Conservation (phyloP, 1,140 invertebrate genomes). For the Neodiprion pinetum region DNA sequence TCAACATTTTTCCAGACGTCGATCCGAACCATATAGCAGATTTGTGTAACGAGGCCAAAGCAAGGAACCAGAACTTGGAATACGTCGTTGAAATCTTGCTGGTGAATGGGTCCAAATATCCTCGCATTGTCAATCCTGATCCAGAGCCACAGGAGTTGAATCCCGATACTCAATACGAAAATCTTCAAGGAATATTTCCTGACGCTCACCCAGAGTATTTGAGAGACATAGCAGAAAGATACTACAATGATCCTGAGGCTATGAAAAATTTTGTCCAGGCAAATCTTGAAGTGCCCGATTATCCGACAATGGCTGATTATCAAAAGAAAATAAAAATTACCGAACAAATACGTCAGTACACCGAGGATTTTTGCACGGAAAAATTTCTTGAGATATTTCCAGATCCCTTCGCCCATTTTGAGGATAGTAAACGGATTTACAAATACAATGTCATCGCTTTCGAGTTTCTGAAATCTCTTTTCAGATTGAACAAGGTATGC, state of each 20-base stretch:
- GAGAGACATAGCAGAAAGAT: slow-evolving; percentile 44
- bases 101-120: slow-evolving; percentile 26
- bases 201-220: slow-evolving; percentile 65
- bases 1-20: slow-evolving; percentile 47
- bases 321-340: slow-evolving; percentile 46
- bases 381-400: slow-evolving; percentile 66
- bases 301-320: slow-evolving; percentile 65
- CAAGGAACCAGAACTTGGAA: slow-evolving; percentile 24
- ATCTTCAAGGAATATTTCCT: slow-evolving; percentile 52
- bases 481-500: slow-evolving; percentile 37
- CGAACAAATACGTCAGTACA: slow-evolving; percentile 54
- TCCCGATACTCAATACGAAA: slow-evolving; percentile 50
- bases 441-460: slow-evolving; percentile 35
- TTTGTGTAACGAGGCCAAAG: slow-evolving; percentile 26
- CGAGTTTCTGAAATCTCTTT: slow-evolving; percentile 52
- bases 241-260: slow-evolving; percentile 33
- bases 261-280: slow-evolving; percentile 51
- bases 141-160: slow-evolving; percentile 28
- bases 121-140: slow-evolving; percentile 14
- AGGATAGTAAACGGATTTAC: slow-evolving; percentile 51
- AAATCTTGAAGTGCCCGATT: slow-evolving; percentile 56
- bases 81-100: slow-evolving; percentile 41
- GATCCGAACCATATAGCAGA: slow-evolving; percentile 55
- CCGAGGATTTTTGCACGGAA: slow-evolving; percentile 56
- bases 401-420: slow-evolving; percentile 63